Evolutionary conservation across 1,140 invertebrate species (phyloP).

Genomic region (Watersipora subatra): DNA sequence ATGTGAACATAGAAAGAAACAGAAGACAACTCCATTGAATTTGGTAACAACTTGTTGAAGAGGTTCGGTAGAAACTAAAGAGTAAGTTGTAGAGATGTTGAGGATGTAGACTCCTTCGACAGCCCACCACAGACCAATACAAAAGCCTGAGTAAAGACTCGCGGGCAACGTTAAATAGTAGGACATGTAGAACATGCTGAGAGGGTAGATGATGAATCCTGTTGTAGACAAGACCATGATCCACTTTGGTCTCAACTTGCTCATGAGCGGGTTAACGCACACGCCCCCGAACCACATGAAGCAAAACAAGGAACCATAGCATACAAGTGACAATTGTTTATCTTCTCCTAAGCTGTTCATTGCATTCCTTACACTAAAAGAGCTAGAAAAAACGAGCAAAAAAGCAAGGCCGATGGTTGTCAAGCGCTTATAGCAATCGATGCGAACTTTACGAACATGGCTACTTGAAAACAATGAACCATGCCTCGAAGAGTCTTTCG

Average conservation of each 20-base stretch:
- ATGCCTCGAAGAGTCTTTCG: background rate
- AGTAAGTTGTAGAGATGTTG: conserved; percentile 16
- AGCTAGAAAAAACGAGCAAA: background rate
- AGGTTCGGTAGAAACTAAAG: conserved; percentile 10
- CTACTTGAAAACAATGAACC: background rate
- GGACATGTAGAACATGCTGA: conserved; percentile 16
- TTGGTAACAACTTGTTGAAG: conserved; percentile 17
- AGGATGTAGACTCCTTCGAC: conserved; percentile 22
- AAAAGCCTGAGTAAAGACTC: conserved; percentile 10
- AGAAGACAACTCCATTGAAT: conserved; percentile 24
- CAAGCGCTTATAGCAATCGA: background rate
- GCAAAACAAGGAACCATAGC: background rate
- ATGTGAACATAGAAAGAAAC: conserved; percentile 17
- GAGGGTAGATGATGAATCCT: conserved; percentile 19
- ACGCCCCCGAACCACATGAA: conserved; percentile 13
- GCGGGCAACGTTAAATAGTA: conserved; percentile 13
- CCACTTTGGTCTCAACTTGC: conserved; percentile 17
- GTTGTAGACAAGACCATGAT: conserved; percentile 13
- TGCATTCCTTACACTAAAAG: background rate
- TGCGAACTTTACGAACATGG: background rate
- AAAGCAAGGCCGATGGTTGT: background rate
- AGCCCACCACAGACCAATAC: conserved; percentile 14
- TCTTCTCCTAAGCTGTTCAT: background rate
- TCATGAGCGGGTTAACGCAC: conserved; percentile 18
- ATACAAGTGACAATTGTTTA: background rate